Conservation (phyloP, 2,888 invertebrate species). For the Eupithecia pulchellata region DNA sequence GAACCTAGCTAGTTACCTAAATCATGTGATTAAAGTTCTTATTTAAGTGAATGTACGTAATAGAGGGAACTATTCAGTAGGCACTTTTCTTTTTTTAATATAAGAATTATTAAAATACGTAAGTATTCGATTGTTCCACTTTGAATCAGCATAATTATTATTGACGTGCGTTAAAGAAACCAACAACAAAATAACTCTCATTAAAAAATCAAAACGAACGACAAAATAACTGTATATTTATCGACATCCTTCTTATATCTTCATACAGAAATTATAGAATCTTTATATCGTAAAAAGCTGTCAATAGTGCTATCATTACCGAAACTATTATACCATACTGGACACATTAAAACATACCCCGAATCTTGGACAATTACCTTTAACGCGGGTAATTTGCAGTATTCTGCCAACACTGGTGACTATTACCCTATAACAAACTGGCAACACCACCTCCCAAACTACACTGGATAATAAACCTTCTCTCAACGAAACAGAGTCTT, state of each 20-base stretch:
- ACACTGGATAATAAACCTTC: slow-evolving; percentile 36
- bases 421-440: slow-evolving; percentile 61
- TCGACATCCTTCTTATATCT: slow-evolving; percentile 39
- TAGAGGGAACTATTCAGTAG: too few relatives aligned
- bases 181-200: slow-evolving; percentile 19
- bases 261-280: slow-evolving; percentile 37
- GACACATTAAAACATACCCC: slow-evolving; percentile 68
- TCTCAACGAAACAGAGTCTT: slow-evolving; percentile 39
- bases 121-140: neutral
- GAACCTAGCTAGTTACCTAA: too few relatives aligned
- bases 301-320: slow-evolving; percentile 38
- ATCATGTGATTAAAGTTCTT: too few relatives aligned
- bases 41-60: too few relatives aligned
- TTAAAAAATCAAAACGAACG: slow-evolving; percentile 14
- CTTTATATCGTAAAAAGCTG: slow-evolving; percentile 38
- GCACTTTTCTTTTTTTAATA: neutral
- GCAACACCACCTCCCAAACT: slow-evolving; percentile 36
- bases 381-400: slow-evolving; percentile 77
- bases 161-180: slow-evolving; percentile 9
- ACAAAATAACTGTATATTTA: slow-evolving; percentile 32
- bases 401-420: slow-evolving; percentile 71
- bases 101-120: neutral
- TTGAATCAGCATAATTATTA: neutral
- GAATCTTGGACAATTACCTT: slow-evolving; percentile 76
- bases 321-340: slow-evolving; percentile 62